Evolutionary conservation across 2,113 vertebrate species (phyloP), one percentile per base, ranked within the genome.

Genomic region (Channa argus): DNA sequence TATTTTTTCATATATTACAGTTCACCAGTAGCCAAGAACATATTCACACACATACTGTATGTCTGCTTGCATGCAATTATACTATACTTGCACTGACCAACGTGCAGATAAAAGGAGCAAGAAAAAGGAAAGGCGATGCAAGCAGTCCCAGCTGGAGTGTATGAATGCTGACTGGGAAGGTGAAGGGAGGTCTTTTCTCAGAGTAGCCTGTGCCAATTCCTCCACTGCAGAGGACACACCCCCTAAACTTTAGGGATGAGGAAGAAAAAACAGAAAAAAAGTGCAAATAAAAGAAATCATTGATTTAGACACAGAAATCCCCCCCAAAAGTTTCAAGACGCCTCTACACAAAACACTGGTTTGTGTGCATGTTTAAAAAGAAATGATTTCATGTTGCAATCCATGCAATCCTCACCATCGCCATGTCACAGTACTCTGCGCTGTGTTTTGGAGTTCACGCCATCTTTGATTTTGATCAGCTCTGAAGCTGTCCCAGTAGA

Each of bases 181-280:
- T 86, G 63, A 77, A 50, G 8, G 63, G 14, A 71, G 58, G 69
- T 73, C 52, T 80, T 49, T n/a, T 68, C 56, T 67, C n/a, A 46
- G 47, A 50, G 41, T 36, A 15, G 13, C 50, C 41, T 45, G 54
- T 72, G 73, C 46, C 46, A 56, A 5, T 60, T 71, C 37, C 46
- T 73, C 4, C 0, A 68, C 58, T 50, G 13, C 34, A 77, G 52
- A 52, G 34, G 36, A 34, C 24, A 24, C 24, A 24, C 34, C 7
- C 24, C 14, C 10, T 5, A 45, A 49, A 54, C 24, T 11, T 43
- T 39, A 15, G 34, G 8, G 14, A 55, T 12, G 14, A 46, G 4
- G 5, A 51, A 59, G 5, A 50, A 61, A 10, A 77, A 43, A 53
- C 1, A 11, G n/a, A 68, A 0, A 1, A 38, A 50, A 3, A 49